Percentiles rank a stretch among this genome's conserved stretches.
phyloP scores from a whole-genome alignment of 2,113 vertebrate genomes.

The Tetrax tetrax region DNA sequence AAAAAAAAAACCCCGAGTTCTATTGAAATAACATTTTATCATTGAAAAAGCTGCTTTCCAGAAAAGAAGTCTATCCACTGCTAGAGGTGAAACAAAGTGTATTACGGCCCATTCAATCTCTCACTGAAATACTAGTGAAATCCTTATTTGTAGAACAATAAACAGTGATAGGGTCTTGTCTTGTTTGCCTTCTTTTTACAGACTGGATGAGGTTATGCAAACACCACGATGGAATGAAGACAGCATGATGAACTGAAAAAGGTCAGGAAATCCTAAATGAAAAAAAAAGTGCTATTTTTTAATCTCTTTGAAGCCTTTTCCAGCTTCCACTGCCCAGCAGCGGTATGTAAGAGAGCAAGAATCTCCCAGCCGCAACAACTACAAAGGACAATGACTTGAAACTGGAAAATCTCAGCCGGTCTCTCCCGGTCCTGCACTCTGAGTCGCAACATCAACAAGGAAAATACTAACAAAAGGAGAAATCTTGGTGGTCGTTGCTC shows the following conservation, averaged over 20 bases:
- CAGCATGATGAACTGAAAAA: slow-evolving; percentile 20
- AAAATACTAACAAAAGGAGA: not conserved
- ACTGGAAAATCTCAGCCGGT: not conserved
- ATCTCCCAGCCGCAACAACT: not conserved
- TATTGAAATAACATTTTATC: not conserved
- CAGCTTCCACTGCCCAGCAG: slow-evolving; percentile 14
- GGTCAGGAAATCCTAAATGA: slow-evolving; percentile 49
- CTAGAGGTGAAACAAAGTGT: not conserved
- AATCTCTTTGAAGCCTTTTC: slow-evolving; percentile 49
- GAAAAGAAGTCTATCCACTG: not conserved
- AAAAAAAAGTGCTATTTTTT: slow-evolving; percentile 19
- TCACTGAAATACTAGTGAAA: not conserved
- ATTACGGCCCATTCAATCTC: not conserved
- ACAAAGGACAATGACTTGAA: not conserved
- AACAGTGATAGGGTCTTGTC: not conserved
- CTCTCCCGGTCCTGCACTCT: not conserved
- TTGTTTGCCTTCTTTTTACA: slow-evolving; percentile 43
- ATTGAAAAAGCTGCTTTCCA: not conserved
- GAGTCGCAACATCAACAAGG: not conserved
- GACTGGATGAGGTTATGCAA: slow-evolving; percentile 3
- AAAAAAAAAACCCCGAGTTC: not conserved
- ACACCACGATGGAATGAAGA: slow-evolving; percentile 7
- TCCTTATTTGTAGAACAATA: slow-evolving; percentile 8
- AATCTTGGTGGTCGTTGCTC: fast-evolving
- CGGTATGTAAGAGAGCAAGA: not conserved